phyloP scores from a whole-genome alignment of 2,888 invertebrate genomes.

The Volucella zonaria region DNA sequence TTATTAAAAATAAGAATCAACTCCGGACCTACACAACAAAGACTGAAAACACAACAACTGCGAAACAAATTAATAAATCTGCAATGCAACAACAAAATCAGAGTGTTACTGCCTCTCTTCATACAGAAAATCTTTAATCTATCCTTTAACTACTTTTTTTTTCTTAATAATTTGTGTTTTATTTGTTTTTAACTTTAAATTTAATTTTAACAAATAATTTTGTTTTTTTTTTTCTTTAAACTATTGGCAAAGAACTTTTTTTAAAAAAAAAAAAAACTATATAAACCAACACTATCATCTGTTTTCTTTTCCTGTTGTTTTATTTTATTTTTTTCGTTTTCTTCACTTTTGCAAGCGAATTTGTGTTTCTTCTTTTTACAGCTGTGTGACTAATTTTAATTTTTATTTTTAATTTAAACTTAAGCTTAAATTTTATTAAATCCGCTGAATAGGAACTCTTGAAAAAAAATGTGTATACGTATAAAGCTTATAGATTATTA shows the following conservation, averaged over 20 bases:
- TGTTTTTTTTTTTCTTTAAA: constrained; percentile 14
- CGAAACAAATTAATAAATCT: constrained; percentile 3
- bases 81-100: neutral
- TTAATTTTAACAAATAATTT: constrained; percentile 9
- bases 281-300: constrained; percentile 16
- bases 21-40: no score
- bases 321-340: constrained; percentile 16
- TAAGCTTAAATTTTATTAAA: no score
- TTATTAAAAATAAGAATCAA: neutral
- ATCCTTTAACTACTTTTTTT: neutral
- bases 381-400: neutral
- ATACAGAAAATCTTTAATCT: neutral
- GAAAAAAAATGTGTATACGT: no score
- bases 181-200: constrained; percentile 2
- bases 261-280: constrained; percentile 24
- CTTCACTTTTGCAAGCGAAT: constrained; percentile 5
- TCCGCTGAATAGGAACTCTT: no score
- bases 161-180: constrained; percentile 6
- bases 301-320: constrained; percentile 20
- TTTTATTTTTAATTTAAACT: no score
- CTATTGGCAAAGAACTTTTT: constrained; percentile 13
- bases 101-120: neutral
- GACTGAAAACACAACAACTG: neutral
- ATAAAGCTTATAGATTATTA: no score
- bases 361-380: constrained; percentile 9